Base-by-base conservation (phyloP, 2,888 invertebrate species). In the Corythucha ciliata region DNA sequence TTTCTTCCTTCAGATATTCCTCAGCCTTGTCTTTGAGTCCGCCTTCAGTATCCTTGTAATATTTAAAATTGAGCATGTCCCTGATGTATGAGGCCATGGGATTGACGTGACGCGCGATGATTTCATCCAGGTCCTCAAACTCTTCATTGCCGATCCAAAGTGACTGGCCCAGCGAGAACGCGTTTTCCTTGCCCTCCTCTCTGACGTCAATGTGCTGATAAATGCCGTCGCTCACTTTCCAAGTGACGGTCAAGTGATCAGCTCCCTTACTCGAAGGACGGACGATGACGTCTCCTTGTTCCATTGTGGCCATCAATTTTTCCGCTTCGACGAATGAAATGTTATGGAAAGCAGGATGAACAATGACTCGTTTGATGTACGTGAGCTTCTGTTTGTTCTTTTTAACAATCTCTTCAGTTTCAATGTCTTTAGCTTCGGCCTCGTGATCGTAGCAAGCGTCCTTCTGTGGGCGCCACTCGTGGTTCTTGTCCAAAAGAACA, bases 61-160 rank as follows among this genome's bases (percentile, higher is more conserved):
- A 94, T 65, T 92, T 92, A 70, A 92, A 94, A 33, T 81, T 78
- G 46, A 93, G 71, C 32, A 98, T 74, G 65, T 99, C 98, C 2
- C 93, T 77, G 0, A 90, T 92, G 64, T 83, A 84, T 0, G 85
- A 79, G 0, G 96, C 94, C 94, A 98, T 94, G 0, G 97, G 98
- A 54, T 89, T 92, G 4, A 99, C 83, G 70, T 92, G 80, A 10
- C 97, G 79, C 0, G 97, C 96, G 49, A 99, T 89, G 54, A 99
- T 98, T 80, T 99, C 98, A 69, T 99, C 98, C 26, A 99, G 72
- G 70, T 99, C 98, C 72, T 99, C 98, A 69, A 92, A 98, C 65
- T 94, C 93, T 63, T 94, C 89, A 55, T 77, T 81, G 27, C 81
- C 83, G 61, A 97, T 97, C 80, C 83, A 84, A 10, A 97, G 73